Percentiles rank a stretch among this genome's conserved stretches.
Conservation (phyloP, 2,113 vertebrate species). For the Cyphomyrus discorhynchus region DNA sequence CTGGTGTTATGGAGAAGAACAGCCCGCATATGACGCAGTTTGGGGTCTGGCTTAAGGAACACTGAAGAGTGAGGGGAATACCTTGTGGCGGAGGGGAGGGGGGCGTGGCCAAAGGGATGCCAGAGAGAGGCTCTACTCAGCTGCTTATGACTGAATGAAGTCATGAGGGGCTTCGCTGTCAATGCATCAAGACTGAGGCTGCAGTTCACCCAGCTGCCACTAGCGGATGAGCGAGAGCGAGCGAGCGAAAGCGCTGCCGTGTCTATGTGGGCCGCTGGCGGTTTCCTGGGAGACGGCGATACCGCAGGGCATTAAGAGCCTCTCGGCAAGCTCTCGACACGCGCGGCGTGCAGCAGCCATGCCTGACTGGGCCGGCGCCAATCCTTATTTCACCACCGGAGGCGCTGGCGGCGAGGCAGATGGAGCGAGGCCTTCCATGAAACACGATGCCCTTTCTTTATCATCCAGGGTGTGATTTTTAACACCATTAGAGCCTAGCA, state of each 20-base stretch:
- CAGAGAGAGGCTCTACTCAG: neutral
- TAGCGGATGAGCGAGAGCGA: neutral
- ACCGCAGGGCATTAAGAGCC: neutral
- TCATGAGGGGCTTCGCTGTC: neutral
- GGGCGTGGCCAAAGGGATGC: neutral
- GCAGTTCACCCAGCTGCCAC: neutral
- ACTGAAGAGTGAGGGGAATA: neutral
- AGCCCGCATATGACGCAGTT: neutral
- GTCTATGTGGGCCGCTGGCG: neutral
- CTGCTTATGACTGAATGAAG: neutral
- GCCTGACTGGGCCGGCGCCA: neutral
- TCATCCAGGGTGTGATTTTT: neutral
- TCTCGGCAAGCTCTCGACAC: neutral
- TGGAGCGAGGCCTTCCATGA: neutral
- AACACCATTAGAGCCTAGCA: neutral
- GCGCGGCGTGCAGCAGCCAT: neutral
- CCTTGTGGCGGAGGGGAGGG: neutral
- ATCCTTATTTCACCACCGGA: neutral
- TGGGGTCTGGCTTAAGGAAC: neutral
- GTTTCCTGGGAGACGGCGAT: constrained; percentile 1
- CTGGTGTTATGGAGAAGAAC: neutral
- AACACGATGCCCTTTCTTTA: neutral
- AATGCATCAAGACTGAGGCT: neutral
- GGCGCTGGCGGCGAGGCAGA: neutral
- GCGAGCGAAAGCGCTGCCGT: neutral